A percentile compares a stretch with the other conserved stretches of the same genome.
These are phyloP conservation scores for Melanerpes formicivorus DNA, from an alignment of 2,113 vertebrate genomes.

Conservation along the genomic window DNA sequence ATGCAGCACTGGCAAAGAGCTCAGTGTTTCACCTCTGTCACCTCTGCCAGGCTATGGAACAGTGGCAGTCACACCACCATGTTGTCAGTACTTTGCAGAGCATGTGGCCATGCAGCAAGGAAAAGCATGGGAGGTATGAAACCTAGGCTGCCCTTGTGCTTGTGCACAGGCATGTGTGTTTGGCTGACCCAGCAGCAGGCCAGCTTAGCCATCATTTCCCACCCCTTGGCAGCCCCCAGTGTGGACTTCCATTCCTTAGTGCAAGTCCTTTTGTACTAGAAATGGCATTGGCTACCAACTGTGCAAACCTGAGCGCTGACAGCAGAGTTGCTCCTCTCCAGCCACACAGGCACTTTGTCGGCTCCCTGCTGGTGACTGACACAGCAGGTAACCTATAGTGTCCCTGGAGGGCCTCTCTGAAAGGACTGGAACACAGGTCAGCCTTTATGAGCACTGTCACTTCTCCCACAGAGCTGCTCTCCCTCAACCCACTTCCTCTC, in stretches of 20 bases:
- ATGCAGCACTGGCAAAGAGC: background rate
- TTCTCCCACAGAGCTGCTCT: background rate
- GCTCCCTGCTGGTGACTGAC: background rate
- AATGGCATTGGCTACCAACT: background rate
- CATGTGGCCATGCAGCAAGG: background rate
- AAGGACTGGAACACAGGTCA: background rate
- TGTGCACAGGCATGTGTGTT: rapidly evolving
- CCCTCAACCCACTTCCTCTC: background rate
- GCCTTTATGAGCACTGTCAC: background rate
- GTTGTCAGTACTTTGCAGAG: background rate
- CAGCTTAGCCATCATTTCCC: background rate
- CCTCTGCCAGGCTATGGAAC: background rate
- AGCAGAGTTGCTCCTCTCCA: background rate
- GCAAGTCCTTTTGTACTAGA: background rate
- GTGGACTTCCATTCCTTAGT: background rate
- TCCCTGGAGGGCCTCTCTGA: background rate
- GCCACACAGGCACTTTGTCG: background rate
- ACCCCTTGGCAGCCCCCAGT: background rate
- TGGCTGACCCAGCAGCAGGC: background rate
- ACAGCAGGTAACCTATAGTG: background rate
- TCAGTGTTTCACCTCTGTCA: background rate
- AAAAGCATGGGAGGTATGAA: background rate
- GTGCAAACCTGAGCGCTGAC: background rate
- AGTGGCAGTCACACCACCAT: background rate
- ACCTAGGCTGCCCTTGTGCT: rapidly evolving